These are phyloP conservation scores for Yasuhikotakia modesta DNA, from an alignment of 2,797 vertebrate genomes.

Conservation along the genomic window DNA sequence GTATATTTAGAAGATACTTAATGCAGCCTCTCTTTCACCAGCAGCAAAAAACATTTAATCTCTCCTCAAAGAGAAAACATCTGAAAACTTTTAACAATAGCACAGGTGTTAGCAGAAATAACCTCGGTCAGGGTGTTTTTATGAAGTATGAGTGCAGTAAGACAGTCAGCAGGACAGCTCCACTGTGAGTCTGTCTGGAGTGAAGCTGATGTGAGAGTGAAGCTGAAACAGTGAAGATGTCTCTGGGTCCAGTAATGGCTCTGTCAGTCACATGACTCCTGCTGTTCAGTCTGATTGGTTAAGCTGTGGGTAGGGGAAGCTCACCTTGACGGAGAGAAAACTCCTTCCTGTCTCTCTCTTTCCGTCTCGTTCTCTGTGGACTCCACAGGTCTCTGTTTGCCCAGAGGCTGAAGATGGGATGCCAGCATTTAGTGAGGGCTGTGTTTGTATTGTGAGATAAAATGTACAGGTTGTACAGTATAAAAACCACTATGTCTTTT, in stretches of 20 bases:
- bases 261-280: slow-evolving; percentile 81
- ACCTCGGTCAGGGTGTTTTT: slow-evolving; percentile 77
- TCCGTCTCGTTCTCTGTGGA: slow-evolving; percentile 1
- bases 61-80: slow-evolving; percentile 11
- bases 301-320: slow-evolving; percentile 65
- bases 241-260: slow-evolving; percentile 83
- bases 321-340: slow-evolving; percentile 53
- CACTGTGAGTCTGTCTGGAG: slow-evolving; percentile 53
- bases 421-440: no score
- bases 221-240: slow-evolving; percentile 80
- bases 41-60: not conserved
- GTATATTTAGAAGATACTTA: not conserved
- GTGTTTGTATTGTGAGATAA: no score
- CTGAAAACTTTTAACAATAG: slow-evolving; percentile 62
- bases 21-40: not conserved
- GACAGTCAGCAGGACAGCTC: slow-evolving; percentile 63
- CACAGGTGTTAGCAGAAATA: slow-evolving; percentile 72
- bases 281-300: slow-evolving; percentile 75
- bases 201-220: no score
- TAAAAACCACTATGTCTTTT: no score
- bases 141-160: slow-evolving; percentile 35
- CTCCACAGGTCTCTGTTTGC: not conserved
- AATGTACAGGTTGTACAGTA: no score
- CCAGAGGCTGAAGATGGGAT: not conserved
- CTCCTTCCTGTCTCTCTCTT: not conserved